Conservation (phyloP, 1,140 invertebrate species). For the Stegodyphus mimosarum region DNA sequence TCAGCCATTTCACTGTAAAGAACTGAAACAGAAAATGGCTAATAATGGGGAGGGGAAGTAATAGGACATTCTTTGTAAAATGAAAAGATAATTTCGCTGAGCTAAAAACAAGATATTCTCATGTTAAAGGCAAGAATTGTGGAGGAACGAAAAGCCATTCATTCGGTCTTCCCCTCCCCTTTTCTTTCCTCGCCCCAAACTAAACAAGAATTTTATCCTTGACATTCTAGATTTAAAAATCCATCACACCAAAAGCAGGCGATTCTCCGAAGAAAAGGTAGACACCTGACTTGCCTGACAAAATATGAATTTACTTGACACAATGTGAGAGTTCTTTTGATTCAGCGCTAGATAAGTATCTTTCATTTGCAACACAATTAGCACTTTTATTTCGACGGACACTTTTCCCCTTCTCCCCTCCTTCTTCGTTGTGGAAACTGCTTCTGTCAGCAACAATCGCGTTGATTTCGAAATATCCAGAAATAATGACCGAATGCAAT, state of each 20-base stretch:
- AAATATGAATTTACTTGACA: conserved; percentile 32
- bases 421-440: conserved; percentile 26
- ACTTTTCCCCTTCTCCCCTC: not conserved
- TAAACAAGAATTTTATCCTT: conserved; percentile 26
- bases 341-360: conserved; percentile 43
- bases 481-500: conserved; percentile 32
- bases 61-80: no score
- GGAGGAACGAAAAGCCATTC: conserved; percentile 8
- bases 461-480: conserved; percentile 31
- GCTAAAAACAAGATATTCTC: not conserved
- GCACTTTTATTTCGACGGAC: conserved; percentile 33
- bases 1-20: no score
- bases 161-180: not conserved
- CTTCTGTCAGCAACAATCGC: conserved; percentile 33
- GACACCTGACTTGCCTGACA: conserved; percentile 37
- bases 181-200: not conserved
- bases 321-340: conserved; percentile 37
- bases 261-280: conserved; percentile 11
- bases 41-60: no score
- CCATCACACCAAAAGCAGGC: conserved; percentile 4
- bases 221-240: conserved; percentile 43
- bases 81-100: not conserved
- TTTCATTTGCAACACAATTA: conserved; percentile 56
- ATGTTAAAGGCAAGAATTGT: not conserved
- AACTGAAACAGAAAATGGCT: no score